Base-by-base conservation (phyloP, 2,113 vertebrate species). In the Caracal caracal region DNA sequence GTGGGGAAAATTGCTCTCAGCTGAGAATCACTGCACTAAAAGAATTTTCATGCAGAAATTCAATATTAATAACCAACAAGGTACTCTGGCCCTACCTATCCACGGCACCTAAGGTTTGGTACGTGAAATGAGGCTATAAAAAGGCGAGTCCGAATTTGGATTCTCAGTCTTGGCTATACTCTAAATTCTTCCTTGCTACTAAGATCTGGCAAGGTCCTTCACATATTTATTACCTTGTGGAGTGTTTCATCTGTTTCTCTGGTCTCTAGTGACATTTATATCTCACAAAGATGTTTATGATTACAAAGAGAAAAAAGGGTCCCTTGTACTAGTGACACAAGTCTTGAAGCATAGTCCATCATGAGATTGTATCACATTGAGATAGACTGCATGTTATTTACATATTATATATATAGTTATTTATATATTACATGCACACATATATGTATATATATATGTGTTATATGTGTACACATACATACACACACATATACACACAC, bases 281-380 rank as follows among this genome's bases (percentile, higher is more conserved):
- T 97, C 94, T 98, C 73, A 93, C 40, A 87, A 88, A 95, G 96
- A 97, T 59, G 59, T 97, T 98, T 96, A 95, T 79, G 90, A 95
- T 88, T 88, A 95, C 84, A 91, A 97, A 94, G 89, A 92, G 59
- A 87, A 24, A 53, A 9, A 89, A 30, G 92, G 35, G 33, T 71
- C 56, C 61, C 26, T 92, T 35, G 89, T n/a, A 51, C 71, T 94
- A 76, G 51, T 19, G 82, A 96, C 12, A 90, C 10, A 92, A 47
- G 73, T 65, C 49, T 95, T 53, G 81, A 97, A 97, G 97, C 89
- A 47, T 6, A 82, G 2, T 81, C 66, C 6, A 26, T 59, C 96
- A 76, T 26, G 91, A 91, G 93, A 63, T 17, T 73, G 28, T n/a
- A 63, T 15, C 76, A 19, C 51, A 84, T 11, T 90, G 56, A 65